phyloP scores from a whole-genome alignment of 2,113 vertebrate species.

The Crotophaga sulcirostris region DNA sequence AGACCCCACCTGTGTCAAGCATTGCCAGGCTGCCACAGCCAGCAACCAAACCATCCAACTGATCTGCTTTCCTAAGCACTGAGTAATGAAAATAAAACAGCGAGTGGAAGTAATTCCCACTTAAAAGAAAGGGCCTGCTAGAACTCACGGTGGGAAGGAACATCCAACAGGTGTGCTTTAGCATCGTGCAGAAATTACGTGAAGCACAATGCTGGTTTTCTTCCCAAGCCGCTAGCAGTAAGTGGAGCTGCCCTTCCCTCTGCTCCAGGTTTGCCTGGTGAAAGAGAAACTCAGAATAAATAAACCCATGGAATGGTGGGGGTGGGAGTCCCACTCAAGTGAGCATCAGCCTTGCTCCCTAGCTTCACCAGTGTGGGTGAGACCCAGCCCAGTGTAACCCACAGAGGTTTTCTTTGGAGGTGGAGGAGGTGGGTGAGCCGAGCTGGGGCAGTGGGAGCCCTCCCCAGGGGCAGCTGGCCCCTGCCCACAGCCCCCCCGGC shows the following conservation, averaged over 20 bases:
- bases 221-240: neutral
- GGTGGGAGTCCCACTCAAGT: neutral
- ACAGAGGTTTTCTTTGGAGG: neutral
- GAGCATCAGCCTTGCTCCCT: neutral
- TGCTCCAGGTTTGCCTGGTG: neutral
- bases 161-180: constrained; percentile 28
- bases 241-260: neutral
- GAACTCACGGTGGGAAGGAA: constrained; percentile 7
- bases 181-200: neutral
- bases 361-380: neutral
- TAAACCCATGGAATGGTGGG: rapidly evolving
- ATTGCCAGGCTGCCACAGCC: neutral
- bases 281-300: neutral
- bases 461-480: rapidly evolving
- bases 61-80: neutral
- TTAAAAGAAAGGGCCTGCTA: neutral
- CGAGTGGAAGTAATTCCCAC: neutral
- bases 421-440: neutral
- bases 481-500: neutral
- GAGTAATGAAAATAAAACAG: neutral
- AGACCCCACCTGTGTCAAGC: neutral
- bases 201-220: neutral
- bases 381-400: neutral
- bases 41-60: neutral
- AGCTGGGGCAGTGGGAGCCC: neutral